phyloP scores from a whole-genome alignment of 2,113 vertebrate species.

The Leptobrachium ailaonicum region DNA sequence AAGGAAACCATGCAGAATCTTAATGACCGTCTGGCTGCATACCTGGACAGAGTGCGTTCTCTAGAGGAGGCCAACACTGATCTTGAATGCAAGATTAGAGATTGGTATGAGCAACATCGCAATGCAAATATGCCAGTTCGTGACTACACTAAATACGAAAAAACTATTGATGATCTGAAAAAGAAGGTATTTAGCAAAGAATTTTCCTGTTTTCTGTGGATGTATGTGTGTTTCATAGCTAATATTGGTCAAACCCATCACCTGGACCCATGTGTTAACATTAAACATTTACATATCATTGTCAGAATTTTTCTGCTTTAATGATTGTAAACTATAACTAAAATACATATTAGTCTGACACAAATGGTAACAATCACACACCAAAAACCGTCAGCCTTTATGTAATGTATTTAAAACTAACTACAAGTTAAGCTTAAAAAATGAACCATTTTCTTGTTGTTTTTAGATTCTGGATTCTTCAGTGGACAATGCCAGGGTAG shows the following conservation, averaged over 20 bases:
- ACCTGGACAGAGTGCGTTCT: conserved; percentile 63
- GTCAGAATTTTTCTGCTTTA: no score
- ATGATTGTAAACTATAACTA: no score
- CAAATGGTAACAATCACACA: no score
- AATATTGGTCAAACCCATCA: no score
- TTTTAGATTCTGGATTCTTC: conserved; percentile 11
- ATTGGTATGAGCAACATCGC: conserved; percentile 71
- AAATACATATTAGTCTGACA: no score
- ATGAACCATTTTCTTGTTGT: background rate
- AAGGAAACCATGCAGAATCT: conserved; percentile 75
- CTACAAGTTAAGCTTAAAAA: no score
- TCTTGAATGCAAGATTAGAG: conserved; percentile 70
- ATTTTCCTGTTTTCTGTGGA: background rate
- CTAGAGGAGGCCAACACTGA: conserved; percentile 65
- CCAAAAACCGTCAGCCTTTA: no score
- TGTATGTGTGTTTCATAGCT: no score
- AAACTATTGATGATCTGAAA: conserved; percentile 65
- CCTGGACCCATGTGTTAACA: no score
- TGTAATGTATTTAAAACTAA: no score
- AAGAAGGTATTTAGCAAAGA: conserved; percentile 61
- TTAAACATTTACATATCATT: no score
- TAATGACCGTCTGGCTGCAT: conserved; percentile 71
- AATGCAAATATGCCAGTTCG: conserved; percentile 51
- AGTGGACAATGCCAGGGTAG: conserved; percentile 12
- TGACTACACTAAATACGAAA: conserved; percentile 68